phyloP scores from a whole-genome alignment of 2,888 invertebrate genomes.

The Mesorhabditis sp. region DNA sequence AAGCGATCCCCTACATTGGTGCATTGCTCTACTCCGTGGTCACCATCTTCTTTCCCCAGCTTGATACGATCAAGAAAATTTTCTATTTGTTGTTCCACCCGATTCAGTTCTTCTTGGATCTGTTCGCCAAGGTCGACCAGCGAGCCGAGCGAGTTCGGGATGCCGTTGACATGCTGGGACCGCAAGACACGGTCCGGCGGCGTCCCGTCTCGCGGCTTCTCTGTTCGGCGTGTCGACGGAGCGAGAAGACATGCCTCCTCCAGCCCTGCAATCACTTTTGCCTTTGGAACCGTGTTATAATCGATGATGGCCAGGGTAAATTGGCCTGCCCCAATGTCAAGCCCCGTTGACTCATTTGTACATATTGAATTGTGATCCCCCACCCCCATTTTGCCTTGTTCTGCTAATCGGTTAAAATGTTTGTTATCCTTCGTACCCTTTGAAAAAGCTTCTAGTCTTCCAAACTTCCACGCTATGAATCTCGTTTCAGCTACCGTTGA shows the following conservation, averaged over 20 bases:
- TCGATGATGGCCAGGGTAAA: background rate
- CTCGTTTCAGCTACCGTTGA: too few relatives aligned
- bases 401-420: too few relatives aligned
- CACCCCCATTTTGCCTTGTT: too few relatives aligned
- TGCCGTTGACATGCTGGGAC: background rate
- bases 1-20: background rate
- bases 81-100: background rate
- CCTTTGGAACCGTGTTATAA: constrained; percentile 1
- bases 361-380: background rate
- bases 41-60: background rate
- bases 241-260: background rate
- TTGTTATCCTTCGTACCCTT: too few relatives aligned
- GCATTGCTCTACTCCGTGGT: background rate
- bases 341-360: constrained; percentile 4
- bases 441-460: too few relatives aligned
- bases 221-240: background rate
- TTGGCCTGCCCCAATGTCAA: background rate
- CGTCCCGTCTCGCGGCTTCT: background rate
- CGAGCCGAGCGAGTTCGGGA: background rate
- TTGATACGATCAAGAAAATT: background rate
- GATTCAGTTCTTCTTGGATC: constrained; percentile 1
- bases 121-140: constrained; percentile 1
- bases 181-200: background rate
- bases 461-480: too few relatives aligned
- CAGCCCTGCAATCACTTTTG: constrained; percentile 1